Conservation (phyloP, 2,888 invertebrate species). For the Tachystola acroxantha region DNA sequence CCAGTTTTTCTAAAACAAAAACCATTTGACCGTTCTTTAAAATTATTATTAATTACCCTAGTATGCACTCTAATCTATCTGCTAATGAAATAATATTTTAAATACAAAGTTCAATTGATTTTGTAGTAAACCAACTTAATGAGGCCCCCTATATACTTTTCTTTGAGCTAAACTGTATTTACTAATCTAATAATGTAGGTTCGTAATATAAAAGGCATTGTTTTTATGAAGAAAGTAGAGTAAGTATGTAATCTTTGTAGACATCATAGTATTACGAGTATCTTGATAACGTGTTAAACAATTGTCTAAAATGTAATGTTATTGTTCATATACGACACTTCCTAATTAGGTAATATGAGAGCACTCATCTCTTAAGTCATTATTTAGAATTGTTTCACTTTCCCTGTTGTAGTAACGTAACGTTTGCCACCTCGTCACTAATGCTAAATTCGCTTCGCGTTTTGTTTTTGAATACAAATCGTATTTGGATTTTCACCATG, state of each 20-base stretch:
- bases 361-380: constrained; percentile 18
- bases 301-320: constrained; percentile 10
- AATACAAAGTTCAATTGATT: too few relatives aligned
- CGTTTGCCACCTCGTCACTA: constrained; percentile 35
- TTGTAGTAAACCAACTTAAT: too few relatives aligned
- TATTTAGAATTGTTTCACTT: constrained; percentile 38
- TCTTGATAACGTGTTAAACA: constrained; percentile 8
- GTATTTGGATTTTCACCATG: constrained; percentile 60
- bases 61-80: too few relatives aligned
- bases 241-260: constrained; percentile 12
- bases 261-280: constrained; percentile 2
- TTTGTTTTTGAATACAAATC: constrained; percentile 61
- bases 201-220: neutral
- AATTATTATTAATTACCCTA: too few relatives aligned
- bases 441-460: constrained; percentile 47
- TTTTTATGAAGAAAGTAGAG: neutral
- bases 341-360: constrained; percentile 36
- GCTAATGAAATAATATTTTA: too few relatives aligned
- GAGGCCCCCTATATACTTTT: too few relatives aligned
- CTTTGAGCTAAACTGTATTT: too few relatives aligned
- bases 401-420: constrained; percentile 39
- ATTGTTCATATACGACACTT: constrained; percentile 19
- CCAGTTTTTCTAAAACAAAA: too few relatives aligned
- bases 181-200: too few relatives aligned
- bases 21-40: too few relatives aligned